Evolutionary conservation across 2,797 vertebrate genomes (phyloP), one percentile per base, ranked within the genome.

Genomic region (Acanthurus lineatus): DNA sequence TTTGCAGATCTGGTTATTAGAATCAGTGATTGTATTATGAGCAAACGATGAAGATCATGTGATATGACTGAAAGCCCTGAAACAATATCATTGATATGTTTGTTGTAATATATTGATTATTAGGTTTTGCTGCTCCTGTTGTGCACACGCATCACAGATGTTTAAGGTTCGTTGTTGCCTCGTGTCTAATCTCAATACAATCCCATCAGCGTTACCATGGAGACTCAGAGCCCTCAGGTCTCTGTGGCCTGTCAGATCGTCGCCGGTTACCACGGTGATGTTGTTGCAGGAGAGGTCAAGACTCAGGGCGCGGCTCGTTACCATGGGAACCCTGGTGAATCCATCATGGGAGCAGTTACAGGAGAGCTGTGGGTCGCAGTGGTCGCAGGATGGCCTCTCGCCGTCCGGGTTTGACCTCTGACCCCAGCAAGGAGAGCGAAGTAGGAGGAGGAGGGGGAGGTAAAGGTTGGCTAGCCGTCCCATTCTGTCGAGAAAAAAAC

Each of bases 211-310:
- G 8, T 85, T 87, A 92, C 92, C 72, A 0, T 69, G 85, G 14
- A 93, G 84, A 73, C 47, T 70, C 15, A 93, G 86, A 47, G 32
- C 56, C 60, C 6, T 79, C 56, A 93, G 77, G 0, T 0, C 54
- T 0, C 0, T 0, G 61, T 88, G 87, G 12, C 67, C 84, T 0
- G 0, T 61, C 72, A 92, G 83, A 58, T 92, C 91, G 0, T 45
- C 72, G 0, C 8, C 35, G 0, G 52, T 74, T 22, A 92, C 76
- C 69, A 0, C 0, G 4, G 56, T 35, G 81, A 93, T 92, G 78
- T 73, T 28, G 68, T 93, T 93, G 48, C 68, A 86, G 51, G 91
- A 89, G 0, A 93, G 89, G n/a, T 90, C 89, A 0, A 92, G 81
- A 19, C 47, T 51, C 73, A 86, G 54, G 6, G 89, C 89, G 0